Conservation (phyloP, 2,888 invertebrate species). For the Cynaeus angustus region DNA sequence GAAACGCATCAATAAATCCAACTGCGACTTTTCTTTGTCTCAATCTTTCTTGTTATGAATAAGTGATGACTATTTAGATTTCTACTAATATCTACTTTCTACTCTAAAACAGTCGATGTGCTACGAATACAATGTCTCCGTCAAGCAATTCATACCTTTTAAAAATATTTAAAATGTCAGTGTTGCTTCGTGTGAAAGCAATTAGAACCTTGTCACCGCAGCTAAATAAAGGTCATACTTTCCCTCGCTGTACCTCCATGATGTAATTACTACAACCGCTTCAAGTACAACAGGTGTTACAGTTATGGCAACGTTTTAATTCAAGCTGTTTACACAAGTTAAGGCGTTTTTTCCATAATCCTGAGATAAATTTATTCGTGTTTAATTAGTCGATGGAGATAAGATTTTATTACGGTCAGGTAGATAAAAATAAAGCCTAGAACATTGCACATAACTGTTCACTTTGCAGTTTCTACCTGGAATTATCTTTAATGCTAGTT, state of each 20-base stretch:
- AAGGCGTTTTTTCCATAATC: neutral
- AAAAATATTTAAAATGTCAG: neutral
- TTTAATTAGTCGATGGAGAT: conserved; percentile 34
- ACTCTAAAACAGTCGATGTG: neutral
- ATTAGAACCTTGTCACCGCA: conserved; percentile 33
- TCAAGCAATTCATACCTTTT: neutral
- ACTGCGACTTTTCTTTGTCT: no score
- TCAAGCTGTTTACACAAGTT: conserved; percentile 2
- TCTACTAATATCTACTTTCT: neutral
- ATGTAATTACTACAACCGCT: conserved; percentile 46
- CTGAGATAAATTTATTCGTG: neutral
- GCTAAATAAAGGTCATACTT: conserved; percentile 41
- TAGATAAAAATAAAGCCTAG: conserved; percentile 29
- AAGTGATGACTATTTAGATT: neutral
- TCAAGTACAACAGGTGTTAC: conserved; percentile 52
- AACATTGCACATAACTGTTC: conserved; percentile 44
- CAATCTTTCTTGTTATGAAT: no score
- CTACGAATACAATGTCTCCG: neutral
- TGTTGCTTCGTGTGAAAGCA: conserved; percentile 18
- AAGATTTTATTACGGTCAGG: conserved; percentile 17
- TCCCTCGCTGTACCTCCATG: conserved; percentile 30
- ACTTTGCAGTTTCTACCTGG: conserved; percentile 34
- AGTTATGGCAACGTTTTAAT: conserved; percentile 36
- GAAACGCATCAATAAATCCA: no score
- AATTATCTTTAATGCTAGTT: conserved; percentile 14